Evolutionary conservation across 1,140 invertebrate species (phyloP), one percentile per base, ranked within the genome.

Genomic region (Zophobas atratus): DNA sequence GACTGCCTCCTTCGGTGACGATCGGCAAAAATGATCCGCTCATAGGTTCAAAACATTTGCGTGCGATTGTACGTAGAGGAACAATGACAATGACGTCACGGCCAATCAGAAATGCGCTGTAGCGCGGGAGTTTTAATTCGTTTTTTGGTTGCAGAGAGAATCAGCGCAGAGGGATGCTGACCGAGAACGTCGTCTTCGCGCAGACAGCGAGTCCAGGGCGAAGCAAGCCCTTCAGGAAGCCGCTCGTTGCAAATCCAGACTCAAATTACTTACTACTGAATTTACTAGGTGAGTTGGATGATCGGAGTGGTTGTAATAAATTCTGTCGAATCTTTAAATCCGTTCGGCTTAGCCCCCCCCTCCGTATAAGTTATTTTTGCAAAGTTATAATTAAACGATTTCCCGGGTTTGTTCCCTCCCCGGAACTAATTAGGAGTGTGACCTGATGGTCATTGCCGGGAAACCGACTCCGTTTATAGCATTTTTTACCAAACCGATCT

Each of bases 151-250:
- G 1, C 87, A 91, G 90, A 89, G 89, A 82, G 90, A 91, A 87
- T 87, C 88, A 83, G 86, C 89, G 71, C 89, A 90, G 85, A 88
- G 89, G 86, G 90, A 90, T 90, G 89, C 90, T 84, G 89, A 90
- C 85, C 87, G 89, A 75, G 90, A 91, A 84, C 85, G 90, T 49
- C 86, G 89, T 81, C 86, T 89, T 81, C 88, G 89, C 81, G 85
- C 89, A 84, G 89, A 90, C 82, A 89, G 89, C 81, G 90, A 90
- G 83, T 86, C 87, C 79, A 86, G 89, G 49, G 85, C 89, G 70
- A 89, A 89, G 77, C 88, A 89, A 77, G 89, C 88, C 75, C 85
- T 87, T 78, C 87, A 88, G 77, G 89, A 90, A 82, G 88, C 90
- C 39, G 89, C 90, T 78, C 84, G 88, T 79, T 88, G 88, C 80